Evolutionary conservation across 37 sponge, comb jelly and placozoan genomes (phyloP).

Genomic region (Geodia barretti): DNA sequence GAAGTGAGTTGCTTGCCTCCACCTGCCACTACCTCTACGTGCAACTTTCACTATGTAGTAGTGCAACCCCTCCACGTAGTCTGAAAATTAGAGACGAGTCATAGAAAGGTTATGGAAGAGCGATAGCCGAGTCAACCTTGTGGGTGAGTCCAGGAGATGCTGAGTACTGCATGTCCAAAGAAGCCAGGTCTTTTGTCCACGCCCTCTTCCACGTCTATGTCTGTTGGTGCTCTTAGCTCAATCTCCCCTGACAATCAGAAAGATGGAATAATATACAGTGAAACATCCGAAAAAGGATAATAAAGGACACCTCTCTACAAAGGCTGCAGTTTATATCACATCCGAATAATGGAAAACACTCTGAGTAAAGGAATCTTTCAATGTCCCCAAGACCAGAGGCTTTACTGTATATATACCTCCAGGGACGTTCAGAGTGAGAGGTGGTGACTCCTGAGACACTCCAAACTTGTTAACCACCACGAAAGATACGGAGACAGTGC

Average conservation of each 20-base stretch:
- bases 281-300: neutral
- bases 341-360: too few species aligned
- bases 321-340: too few species aligned
- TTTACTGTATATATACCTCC: conserved; percentile 26
- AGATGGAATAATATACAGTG: neutral
- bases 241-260: neutral
- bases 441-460: conserved; percentile 14
- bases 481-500: conserved; percentile 16
- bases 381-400: too few species aligned
- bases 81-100: neutral
- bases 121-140: too few species aligned
- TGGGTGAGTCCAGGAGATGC: conserved; percentile 37
- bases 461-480: conserved; percentile 7
- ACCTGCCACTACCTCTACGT: neutral
- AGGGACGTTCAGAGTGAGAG: neutral
- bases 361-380: too few species aligned
- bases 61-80: neutral
- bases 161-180: conserved; percentile 46
- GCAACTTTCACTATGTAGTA: neutral
- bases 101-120: too few species aligned
- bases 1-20: neutral
- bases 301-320: neutral
- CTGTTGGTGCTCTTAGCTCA: conserved; percentile 6
- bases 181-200: conserved; percentile 33
- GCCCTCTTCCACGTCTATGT: neutral